A percentile compares a stretch with the other conserved stretches of the same genome.
These are phyloP conservation scores for Rugalucina vietnamica DNA, from an alignment of 2,888 invertebrate species.

Conservation along the genomic window DNA sequence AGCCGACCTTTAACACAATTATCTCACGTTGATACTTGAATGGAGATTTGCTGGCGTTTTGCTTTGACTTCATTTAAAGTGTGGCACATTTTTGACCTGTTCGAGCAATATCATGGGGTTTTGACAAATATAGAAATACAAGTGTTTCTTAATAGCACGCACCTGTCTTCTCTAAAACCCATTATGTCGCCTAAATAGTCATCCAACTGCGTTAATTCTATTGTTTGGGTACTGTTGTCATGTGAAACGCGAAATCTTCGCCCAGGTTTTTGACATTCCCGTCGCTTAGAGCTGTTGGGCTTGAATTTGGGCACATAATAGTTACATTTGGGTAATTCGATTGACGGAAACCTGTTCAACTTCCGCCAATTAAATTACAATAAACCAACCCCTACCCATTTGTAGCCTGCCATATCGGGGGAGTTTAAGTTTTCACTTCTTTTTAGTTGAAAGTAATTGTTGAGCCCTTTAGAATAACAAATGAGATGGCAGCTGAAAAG, in stretches of 20 bases:
- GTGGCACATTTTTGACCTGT: constrained; percentile 18
- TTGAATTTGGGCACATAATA: background rate
- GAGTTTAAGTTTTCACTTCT: too few relatives aligned
- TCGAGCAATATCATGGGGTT: constrained; percentile 17
- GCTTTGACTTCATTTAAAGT: constrained; percentile 6
- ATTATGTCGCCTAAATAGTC: background rate
- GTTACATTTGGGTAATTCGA: constrained; percentile 6
- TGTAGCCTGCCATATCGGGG: background rate
- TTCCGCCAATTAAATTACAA: constrained; percentile 14
- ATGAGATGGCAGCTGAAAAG: too few relatives aligned
- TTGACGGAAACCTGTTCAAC: constrained; percentile 1
- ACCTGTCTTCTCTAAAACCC: constrained; percentile 7
- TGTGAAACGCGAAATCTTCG: background rate
- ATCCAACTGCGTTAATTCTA: constrained; percentile 5
- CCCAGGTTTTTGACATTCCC: background rate
- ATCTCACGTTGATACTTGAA: constrained; percentile 8
- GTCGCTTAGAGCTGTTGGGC: constrained; percentile 8
- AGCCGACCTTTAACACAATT: background rate
- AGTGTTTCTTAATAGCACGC: constrained; percentile 20
- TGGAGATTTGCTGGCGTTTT: background rate
- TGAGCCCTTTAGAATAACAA: too few relatives aligned
- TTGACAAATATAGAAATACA: constrained; percentile 6
- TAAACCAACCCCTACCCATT: background rate
- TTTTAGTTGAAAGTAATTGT: too few relatives aligned
- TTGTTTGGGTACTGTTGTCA: background rate